Conservation (phyloP, 2,113 vertebrate genomes). For the human region DNA sequence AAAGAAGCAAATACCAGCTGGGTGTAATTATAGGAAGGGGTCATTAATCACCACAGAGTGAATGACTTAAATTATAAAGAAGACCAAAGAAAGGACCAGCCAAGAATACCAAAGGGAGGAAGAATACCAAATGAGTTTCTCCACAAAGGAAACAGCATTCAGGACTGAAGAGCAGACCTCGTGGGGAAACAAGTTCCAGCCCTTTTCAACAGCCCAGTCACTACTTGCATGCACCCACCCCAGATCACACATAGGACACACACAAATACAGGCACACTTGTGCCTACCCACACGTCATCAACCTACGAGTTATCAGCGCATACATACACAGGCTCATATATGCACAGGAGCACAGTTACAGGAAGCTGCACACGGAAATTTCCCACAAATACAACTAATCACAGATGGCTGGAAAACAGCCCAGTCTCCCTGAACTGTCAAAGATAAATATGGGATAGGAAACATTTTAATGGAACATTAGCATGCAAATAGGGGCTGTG, state of each 20-base stretch:
- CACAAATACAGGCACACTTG: neutral
- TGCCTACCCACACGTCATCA: neutral
- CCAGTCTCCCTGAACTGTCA: neutral
- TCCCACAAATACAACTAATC: neutral
- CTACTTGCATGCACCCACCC: neutral
- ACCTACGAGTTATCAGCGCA: neutral
- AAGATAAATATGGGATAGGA: neutral
- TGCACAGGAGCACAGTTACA: neutral
- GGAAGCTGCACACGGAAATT: neutral
- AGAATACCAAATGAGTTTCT: neutral
- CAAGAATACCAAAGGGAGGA: neutral
- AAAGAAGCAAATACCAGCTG: neutral
- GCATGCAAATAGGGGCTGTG: neutral
- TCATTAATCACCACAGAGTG: neutral
- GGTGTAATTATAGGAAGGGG: neutral
- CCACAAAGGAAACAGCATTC: neutral
- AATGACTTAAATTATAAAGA: neutral
- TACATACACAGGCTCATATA: neutral
- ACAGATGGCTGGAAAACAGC: neutral
- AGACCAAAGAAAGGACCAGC: neutral
- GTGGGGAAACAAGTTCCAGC: neutral
- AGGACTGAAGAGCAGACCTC: neutral
- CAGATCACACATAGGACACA: accelerated
- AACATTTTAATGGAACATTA: neutral
- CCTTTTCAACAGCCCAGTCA: neutral